phyloP scores from a whole-genome alignment of 2,797 vertebrate genomes.

The Xenentodon cancila region DNA sequence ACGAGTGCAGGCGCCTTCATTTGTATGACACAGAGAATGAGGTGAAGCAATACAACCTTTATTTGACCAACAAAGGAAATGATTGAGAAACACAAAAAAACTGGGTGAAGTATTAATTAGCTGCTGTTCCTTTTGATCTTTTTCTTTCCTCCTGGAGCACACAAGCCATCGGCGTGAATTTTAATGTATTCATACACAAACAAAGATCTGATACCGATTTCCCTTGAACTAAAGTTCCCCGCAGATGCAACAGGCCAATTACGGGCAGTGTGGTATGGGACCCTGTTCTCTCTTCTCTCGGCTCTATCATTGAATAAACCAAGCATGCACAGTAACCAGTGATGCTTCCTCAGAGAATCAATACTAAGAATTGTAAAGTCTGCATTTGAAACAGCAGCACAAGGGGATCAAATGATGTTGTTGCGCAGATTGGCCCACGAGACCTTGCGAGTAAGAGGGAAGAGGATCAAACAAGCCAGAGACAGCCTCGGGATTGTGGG shows the following conservation, averaged over 20 bases:
- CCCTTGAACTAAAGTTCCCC: slow-evolving; percentile 32
- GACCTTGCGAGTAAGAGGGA: slow-evolving; percentile 61
- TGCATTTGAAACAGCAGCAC: slow-evolving; percentile 51
- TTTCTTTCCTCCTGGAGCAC: slow-evolving; percentile 12
- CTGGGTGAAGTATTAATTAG: slow-evolving; percentile 47
- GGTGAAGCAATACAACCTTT: slow-evolving; percentile 22
- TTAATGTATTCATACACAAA: slow-evolving; percentile 30
- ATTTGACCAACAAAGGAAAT: slow-evolving; percentile 48
- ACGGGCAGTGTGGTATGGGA: slow-evolving; percentile 30
- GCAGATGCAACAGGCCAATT: slow-evolving; percentile 47
- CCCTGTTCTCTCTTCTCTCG: slow-evolving; percentile 21
- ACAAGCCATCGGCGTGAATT: slow-evolving; percentile 31
- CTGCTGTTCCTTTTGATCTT: slow-evolving; percentile 43
- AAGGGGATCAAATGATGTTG: slow-evolving; percentile 65
- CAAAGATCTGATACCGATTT: slow-evolving; percentile 34
- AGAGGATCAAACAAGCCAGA: slow-evolving; percentile 33
- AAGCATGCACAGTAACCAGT: slow-evolving; percentile 47
- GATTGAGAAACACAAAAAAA: slow-evolving; percentile 32
- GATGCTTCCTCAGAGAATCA: slow-evolving; percentile 62
- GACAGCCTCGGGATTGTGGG: slow-evolving; percentile 20
- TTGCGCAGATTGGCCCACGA: slow-evolving; percentile 72
- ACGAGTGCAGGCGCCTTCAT: slow-evolving; percentile 13
- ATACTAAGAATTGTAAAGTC: slow-evolving; percentile 75
- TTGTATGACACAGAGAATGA: slow-evolving; percentile 3
- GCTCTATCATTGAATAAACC: slow-evolving; percentile 52